Evolutionary conservation across 64 coral and sea anemone genomes (phyloP).

Genomic region (Pocillopora damicornis): DNA sequence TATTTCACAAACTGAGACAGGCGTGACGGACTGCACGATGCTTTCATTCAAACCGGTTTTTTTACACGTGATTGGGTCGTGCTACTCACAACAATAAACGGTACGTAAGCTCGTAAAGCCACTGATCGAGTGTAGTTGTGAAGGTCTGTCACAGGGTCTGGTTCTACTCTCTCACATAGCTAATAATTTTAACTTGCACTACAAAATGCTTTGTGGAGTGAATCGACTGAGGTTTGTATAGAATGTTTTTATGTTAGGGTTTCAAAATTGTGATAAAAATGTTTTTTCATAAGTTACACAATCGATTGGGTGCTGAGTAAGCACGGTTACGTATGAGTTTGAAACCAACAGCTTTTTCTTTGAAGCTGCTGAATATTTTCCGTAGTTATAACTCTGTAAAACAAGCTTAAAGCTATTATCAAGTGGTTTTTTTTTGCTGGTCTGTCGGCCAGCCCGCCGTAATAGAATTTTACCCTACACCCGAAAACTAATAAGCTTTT

Average conservation of each 20-base stretch:
- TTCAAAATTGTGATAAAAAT: too few species aligned
- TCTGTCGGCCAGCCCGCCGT: too few species aligned
- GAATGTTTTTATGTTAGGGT: neutral
- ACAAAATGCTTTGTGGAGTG: constrained; percentile 9
- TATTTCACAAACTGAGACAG: too few species aligned
- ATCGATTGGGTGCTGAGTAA: too few species aligned
- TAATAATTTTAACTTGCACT: neutral
- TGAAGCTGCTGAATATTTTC: too few species aligned
- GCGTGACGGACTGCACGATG: neutral
- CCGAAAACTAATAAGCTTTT: too few species aligned
- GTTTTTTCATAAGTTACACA: neutral
- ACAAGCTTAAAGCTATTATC: too few species aligned
- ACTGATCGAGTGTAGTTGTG: neutral
- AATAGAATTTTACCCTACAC: too few species aligned
- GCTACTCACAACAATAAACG: neutral
- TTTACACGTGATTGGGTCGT: constrained; percentile 44
- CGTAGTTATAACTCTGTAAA: too few species aligned
- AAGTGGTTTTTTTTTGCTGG: too few species aligned
- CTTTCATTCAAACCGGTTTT: constrained; percentile 10
- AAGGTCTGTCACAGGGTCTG: neutral
- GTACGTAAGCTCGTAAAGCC: neutral
- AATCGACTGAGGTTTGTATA: constrained; percentile 17
- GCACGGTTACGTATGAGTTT: too few species aligned
- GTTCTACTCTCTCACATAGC: neutral
- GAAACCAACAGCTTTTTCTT: too few species aligned